These are phyloP conservation scores for Dipodomys stephensi DNA, from an alignment of 2,113 vertebrate genomes.

Conservation along the genomic window DNA sequence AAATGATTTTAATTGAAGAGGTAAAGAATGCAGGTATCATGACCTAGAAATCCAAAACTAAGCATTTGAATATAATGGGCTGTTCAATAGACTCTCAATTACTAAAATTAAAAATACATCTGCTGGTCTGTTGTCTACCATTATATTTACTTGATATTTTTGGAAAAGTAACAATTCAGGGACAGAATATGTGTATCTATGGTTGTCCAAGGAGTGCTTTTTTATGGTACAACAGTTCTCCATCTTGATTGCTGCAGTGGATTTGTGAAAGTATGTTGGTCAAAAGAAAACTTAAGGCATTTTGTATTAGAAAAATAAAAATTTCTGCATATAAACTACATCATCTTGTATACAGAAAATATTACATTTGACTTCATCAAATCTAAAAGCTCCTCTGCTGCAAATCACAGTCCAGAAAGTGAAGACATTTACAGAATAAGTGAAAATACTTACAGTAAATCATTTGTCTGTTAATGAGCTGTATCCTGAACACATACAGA, in stretches of 20 bases:
- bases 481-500: not conserved
- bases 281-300: not conserved
- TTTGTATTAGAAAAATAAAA: not conserved
- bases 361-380: not conserved
- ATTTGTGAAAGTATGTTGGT: not conserved
- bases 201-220: not conserved
- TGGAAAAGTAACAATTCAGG: not conserved
- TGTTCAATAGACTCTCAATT: not conserved
- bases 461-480: not conserved
- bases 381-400: not conserved
- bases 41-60: not conserved
- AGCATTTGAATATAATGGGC: not conserved
- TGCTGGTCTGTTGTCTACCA: not conserved
- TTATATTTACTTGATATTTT: conserved; percentile 28
- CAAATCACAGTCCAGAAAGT: not conserved
- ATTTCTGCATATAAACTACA: not conserved
- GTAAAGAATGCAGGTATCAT: not conserved
- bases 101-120: not conserved
- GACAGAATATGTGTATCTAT: not conserved
- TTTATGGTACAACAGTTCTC: not conserved
- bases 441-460: not conserved
- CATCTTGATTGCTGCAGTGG: not conserved
- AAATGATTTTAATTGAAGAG: not conserved
- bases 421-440: not conserved
- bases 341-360: not conserved